A percentile compares a stretch with the other conserved stretches of the same genome.
Conservation (phyloP, 2,888 invertebrate genomes). For the Andrena marginata region DNA sequence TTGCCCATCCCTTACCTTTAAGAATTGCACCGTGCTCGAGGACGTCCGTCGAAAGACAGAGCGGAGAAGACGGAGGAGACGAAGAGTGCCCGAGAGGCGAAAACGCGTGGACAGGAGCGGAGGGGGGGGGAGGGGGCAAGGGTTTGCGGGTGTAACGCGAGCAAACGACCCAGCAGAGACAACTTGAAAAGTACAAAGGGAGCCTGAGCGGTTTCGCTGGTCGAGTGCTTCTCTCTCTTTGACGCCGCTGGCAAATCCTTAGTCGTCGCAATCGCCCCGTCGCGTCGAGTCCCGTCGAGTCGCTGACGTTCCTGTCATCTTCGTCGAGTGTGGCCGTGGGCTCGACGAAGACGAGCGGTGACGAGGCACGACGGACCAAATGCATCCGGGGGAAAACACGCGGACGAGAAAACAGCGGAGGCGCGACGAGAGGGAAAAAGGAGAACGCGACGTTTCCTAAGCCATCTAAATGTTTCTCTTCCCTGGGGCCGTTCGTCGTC, state of each 20-base stretch:
- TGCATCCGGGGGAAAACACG: conserved; percentile 14
- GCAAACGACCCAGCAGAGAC: conserved; percentile 61
- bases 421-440: conserved; percentile 36
- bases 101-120: conserved; percentile 6
- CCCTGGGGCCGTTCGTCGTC: conserved; percentile 53
- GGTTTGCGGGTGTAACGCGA: conserved; percentile 65
- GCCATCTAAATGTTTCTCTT: conserved; percentile 69
- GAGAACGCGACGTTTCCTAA: conserved; percentile 41
- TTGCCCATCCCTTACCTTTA: not conserved
- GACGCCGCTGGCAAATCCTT: conserved; percentile 66
- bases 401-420: conserved; percentile 12
- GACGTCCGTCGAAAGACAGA: not conserved
- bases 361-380: conserved; percentile 20
- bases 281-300: no score
- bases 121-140: conserved; percentile 22
- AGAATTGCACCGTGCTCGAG: not conserved
- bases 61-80: conserved; percentile 3
- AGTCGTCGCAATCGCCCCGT: conserved; percentile 48
- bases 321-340: conserved; percentile 58
- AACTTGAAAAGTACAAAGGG: conserved; percentile 73
- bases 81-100: conserved; percentile 4
- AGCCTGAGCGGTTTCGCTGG: conserved; percentile 74
- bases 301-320: conserved; percentile 41
- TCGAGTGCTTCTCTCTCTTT: conserved; percentile 73
- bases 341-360: conserved; percentile 33